Evolutionary conservation across 1,140 invertebrate species (phyloP).

Genomic region (Drosophila kurseongensis): DNA sequence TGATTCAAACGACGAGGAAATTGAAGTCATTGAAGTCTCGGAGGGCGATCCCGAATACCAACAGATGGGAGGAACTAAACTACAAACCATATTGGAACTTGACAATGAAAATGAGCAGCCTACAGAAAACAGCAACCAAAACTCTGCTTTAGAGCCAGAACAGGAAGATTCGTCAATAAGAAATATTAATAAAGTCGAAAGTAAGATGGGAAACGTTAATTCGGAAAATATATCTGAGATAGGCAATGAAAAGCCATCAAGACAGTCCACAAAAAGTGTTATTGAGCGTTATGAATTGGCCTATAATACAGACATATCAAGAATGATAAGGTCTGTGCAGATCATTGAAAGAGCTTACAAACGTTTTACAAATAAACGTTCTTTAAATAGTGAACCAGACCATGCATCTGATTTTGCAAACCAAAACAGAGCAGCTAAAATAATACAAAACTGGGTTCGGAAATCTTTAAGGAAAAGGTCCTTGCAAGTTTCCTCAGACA

Average conservation of each 20-base stretch:
- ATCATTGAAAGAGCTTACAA: conserved; percentile 49
- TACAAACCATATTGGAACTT: conserved; percentile 65
- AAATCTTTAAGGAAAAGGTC: not conserved
- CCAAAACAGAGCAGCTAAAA: conserved; percentile 5
- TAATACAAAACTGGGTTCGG: conserved; percentile 33
- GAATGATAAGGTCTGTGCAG: conserved; percentile 18
- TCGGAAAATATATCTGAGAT: not conserved
- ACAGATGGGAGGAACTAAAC: conserved; percentile 33
- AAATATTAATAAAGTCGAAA: not conserved
- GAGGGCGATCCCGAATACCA: conserved; percentile 36
- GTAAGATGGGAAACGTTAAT: not conserved
- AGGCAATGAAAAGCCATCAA: no score
- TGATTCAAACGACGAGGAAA: conserved; percentile 29
- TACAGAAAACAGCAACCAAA: conserved; percentile 18
- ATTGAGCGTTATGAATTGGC: not conserved
- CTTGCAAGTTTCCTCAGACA: not conserved
- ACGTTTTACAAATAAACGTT: conserved; percentile 1
- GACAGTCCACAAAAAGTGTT: not conserved
- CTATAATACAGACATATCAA: conserved; percentile 13
- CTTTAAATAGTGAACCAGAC: not conserved
- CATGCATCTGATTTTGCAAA: not conserved
- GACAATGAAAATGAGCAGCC: conserved; percentile 54
- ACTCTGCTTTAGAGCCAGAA: not conserved
- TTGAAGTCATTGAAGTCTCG: conserved; percentile 23
- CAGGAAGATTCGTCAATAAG: not conserved